Evolutionary conservation across 2,888 invertebrate genomes (phyloP).

Genomic region (Callyntrura guangdongensis): DNA sequence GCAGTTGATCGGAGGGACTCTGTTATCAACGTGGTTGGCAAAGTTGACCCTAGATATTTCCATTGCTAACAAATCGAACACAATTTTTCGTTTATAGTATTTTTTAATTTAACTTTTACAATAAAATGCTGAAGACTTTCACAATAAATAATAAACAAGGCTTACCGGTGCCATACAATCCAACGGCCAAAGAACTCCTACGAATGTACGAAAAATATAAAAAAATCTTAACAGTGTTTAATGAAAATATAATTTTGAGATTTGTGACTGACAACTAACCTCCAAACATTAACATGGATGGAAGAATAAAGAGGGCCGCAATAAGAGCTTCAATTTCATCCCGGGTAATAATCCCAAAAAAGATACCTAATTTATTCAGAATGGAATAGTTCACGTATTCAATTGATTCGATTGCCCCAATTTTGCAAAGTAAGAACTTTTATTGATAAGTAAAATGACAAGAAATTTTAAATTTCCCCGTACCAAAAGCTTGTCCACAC

Average conservation of each 20-base stretch:
- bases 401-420: no score
- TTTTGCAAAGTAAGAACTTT: background rate
- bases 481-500: constrained; percentile 76
- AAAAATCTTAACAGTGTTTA: background rate
- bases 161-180: constrained; percentile 70
- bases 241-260: no score
- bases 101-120: background rate
- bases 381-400: no score
- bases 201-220: background rate
- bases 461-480: background rate
- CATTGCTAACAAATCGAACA: constrained; percentile 18
- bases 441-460: background rate
- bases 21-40: constrained; percentile 64
- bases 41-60: constrained; percentile 30
- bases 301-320: constrained; percentile 74
- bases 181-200: constrained; percentile 64
- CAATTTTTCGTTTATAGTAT: background rate
- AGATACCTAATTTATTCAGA: constrained; percentile 90
- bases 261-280: no score
- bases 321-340: constrained; percentile 97
- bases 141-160: background rate
- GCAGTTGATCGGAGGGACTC: constrained; percentile 56
- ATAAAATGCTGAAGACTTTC: background rate
- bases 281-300: constrained; percentile 59
- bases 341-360: constrained; percentile 96